phyloP scores from a whole-genome alignment of 2,797 vertebrate species.

The Octomys mimax region DNA sequence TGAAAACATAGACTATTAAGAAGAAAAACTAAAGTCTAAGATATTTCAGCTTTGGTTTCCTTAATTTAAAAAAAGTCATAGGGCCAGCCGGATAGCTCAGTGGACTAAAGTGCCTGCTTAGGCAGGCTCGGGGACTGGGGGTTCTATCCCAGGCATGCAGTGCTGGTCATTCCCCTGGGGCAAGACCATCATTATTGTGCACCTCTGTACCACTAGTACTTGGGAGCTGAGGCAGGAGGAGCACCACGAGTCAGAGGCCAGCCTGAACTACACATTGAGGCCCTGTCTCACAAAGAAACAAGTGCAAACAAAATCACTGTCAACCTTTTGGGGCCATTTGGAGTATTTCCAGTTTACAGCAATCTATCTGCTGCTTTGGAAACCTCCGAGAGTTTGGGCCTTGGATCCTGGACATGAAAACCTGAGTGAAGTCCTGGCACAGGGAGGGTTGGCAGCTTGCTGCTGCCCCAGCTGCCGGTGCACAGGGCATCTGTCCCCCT shows the following conservation, averaged over 20 bases:
- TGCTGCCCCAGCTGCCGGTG: neutral
- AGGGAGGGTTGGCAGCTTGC: rapidly evolving
- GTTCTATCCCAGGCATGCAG: too few species aligned
- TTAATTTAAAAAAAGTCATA: neutral
- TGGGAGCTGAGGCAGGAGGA: neutral
- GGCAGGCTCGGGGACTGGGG: too few species aligned
- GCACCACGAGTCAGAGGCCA: neutral
- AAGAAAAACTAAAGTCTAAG: neutral
- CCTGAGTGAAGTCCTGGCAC: neutral
- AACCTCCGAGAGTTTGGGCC: neutral
- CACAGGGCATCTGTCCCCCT: neutral
- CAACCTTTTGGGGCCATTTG: neutral
- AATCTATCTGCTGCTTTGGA: neutral
- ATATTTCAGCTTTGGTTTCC: neutral
- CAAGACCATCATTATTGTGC: neutral
- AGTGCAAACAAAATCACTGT: neutral
- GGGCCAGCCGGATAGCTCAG: too few species aligned
- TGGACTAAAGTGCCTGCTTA: too few species aligned
- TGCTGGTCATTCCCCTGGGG: too few species aligned
- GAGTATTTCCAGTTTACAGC: neutral
- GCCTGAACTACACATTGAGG: neutral
- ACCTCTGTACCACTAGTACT: neutral
- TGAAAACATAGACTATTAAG: neutral
- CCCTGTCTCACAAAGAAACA: neutral
- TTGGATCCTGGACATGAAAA: neutral